Base-by-base conservation (phyloP, 2,113 vertebrate species). In the Raja brachyura region DNA sequence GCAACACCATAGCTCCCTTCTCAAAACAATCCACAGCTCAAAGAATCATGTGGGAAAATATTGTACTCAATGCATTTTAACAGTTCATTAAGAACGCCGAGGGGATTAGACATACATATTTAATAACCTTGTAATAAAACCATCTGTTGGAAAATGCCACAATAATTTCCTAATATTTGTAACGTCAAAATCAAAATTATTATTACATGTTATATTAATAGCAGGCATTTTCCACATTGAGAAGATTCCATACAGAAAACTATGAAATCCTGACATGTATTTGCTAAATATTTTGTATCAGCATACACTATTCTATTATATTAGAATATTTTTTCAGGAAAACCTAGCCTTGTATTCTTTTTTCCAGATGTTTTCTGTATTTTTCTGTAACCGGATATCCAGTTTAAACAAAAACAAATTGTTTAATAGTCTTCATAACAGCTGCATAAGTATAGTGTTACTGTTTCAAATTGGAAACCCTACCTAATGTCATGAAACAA, bases 61-160 rank as follows among this genome's bases (percentile, higher is more conserved):
- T 33, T 90, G 10, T 90, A 90, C 66, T 73, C 25, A 39, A 48
- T 73, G 68, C 68, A 73, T 70, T 90, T 92, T 54, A 92, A 92
- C 90, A 92, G 68, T 73, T 73, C 73, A 92, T 73, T 92, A 92
- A 92, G 33, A 73, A 73, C 6, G 39, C 68, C 48, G 33, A 92
- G 39, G 39, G 66, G 63, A 92, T 92, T 92, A 70, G 90, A 73
- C 68, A 92, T 92, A 92, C 90, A 92, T 74, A 92, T 92, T 92
- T 92, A 92, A 68, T 54, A 92, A 92, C 33, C 13, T 54, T 22
- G 68, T 92, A 92, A 92, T 92, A 92, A 92, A 92, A 70, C 31
- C 90, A 92, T 92, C 90, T 92, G 90, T 92, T 92, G 90, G 20
- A 92, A 92, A 92, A 92, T 92, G 66, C 90, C 90, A 74, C 90